Evolutionary conservation across 2,888 invertebrate species (phyloP), one percentile per base, ranked within the genome.

Genomic region (Sesia bembeciformis): DNA sequence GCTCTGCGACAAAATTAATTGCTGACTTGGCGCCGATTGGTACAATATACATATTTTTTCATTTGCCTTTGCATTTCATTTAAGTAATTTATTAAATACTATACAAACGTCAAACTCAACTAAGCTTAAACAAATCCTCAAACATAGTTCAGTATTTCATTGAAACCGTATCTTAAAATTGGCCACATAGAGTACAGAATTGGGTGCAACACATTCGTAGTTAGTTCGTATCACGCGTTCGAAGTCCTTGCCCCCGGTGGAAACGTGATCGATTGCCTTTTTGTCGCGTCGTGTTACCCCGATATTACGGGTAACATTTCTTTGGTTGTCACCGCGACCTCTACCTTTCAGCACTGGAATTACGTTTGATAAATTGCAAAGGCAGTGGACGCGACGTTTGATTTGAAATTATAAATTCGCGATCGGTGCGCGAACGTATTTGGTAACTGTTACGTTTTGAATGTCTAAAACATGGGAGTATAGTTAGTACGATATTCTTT

Each of bases 181-280:
- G 4, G 3, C 3, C 3, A 5, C 3, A 38, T 50, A 50, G 5
- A 50, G 50, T 46, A 46, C 3, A 46, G 23, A 46, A n/a, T 46
- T 8, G 46, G 8, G 46, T 46, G 46, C n/a, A 8, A 46, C 8
- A 46, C 62, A 66, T 60, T 57, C 68, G 78, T 79, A 81, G 78
- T 82, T 81, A 82, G 79, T 76, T 76, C 80, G 76, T 81, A 81
- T 78, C 82, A 82, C 81, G 80, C 75, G 73, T 82, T 78, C 67
- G 78, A 72, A 76, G 69, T 68, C 71, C 75, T 74, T 73, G 70
- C 72, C 73, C 23, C 81, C 83, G 82, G 82, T 84, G 79, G 76
- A 77, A 75, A 67, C 62, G 74, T 83, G 85, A 84, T 86, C 82
- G 84, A 85, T 84, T 84, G 83, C 76, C 76, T 78, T 77, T 79